Evolutionary conservation across 2,113 vertebrate species (phyloP), one percentile per base, ranked within the genome.

Genomic region (Hirundichthys speculiger): DNA sequence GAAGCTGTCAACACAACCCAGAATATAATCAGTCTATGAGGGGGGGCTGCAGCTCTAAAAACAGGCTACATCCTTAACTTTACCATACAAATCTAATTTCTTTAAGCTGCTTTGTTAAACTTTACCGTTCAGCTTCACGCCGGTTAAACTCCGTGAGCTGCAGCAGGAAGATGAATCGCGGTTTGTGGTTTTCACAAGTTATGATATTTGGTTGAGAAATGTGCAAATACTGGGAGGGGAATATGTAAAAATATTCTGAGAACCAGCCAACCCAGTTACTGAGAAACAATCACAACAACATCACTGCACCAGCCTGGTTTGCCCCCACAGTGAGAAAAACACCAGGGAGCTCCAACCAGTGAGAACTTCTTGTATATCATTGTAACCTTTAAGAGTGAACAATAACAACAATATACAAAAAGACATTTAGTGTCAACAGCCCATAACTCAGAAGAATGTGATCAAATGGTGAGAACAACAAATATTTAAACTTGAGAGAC

Each of bases 21-120:
- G 64, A 77, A 84, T 72, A 78, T 88, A 82, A 87, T 83, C 79
- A 80, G 65, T 89, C 70, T 71, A 82, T 88, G 77, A 82, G 75
- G n/a, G 9, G 30, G 48, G 50, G 69, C 64, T n/a, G 11, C 57
- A 62, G 47, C 59, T 51, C 61, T 40, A 60, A 57, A 49, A 77
- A 73, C 61, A 73, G 52, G 61, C 69, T 55, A 64, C 64, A 77
- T 67, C 66, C 70, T 78, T 74, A 66, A 69, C 68, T 58, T 55
- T 41, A 41, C 46, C 54, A 68, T 46, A 61, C 30, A 43, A 47
- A 58, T 18, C 15, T 45, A 24, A 45, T 22, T n/a, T 21, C 3
- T 13, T 48, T 56, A 42, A 25, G 16, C 18, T 30, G 18, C 14
- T 30, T 51, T 27, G 64, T 71, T 70, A 24, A 9, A 39, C 59